A percentile compares a stretch with the other conserved stretches of the same genome.
Evolutionary conservation across 2,888 invertebrate genomes (phyloP).

Genomic region (Celastrina argiolus): DNA sequence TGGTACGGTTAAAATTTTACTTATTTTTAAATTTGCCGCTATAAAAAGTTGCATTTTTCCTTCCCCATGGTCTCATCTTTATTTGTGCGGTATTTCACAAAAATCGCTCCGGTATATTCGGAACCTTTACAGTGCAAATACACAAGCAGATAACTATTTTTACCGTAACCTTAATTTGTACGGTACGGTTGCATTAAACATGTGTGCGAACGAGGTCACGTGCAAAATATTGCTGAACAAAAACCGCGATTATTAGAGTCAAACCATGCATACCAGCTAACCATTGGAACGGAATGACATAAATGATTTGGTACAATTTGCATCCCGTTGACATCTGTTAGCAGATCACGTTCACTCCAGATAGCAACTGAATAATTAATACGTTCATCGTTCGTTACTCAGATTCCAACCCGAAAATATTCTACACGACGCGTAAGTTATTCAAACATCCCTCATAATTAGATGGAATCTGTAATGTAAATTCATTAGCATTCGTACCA

Average conservation of each 20-base stretch:
- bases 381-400: conserved; percentile 4
- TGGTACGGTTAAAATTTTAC: no score
- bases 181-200: no score
- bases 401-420: not conserved
- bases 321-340: conserved; percentile 23
- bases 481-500: not conserved
- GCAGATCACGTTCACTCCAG: conserved; percentile 12
- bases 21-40: no score
- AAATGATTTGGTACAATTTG: conserved; percentile 18
- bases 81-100: no score
- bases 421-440: not conserved
- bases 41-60: no score
- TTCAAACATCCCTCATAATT: not conserved
- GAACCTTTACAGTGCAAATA: no score
- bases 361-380: conserved; percentile 19
- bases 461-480: not conserved
- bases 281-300: not conserved
- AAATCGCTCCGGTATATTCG: no score
- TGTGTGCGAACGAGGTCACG: not conserved
- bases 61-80: no score
- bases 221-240: not conserved
- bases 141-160: no score
- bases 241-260: not conserved
- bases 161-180: no score
- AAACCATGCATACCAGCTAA: not conserved